Evolutionary conservation across 2,113 vertebrate genomes (phyloP).

Genomic region (Centropus unirufus): DNA sequence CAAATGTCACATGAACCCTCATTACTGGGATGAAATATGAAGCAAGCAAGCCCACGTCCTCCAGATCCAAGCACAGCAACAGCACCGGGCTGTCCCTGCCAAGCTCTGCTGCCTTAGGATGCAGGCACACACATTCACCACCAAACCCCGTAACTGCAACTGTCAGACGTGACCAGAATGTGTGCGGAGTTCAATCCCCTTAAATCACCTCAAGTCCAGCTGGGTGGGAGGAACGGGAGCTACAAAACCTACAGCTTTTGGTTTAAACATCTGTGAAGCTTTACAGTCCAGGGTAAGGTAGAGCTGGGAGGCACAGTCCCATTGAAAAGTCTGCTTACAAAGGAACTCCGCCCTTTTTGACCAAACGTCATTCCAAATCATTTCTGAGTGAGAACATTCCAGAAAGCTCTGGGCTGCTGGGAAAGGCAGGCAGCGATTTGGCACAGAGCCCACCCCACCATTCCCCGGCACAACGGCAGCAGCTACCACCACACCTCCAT

Average conservation of each 20-base stretch:
- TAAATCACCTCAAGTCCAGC: neutral
- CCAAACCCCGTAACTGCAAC: neutral
- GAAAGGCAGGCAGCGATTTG: neutral
- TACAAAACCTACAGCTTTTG: neutral
- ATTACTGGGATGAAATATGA: neutral
- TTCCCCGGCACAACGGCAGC: neutral
- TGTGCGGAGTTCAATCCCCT: neutral
- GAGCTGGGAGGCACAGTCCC: neutral
- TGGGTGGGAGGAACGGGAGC: neutral
- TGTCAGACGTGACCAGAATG: neutral
- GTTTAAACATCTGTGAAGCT: neutral
- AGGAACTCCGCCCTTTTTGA: neutral
- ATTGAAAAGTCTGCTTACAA: neutral
- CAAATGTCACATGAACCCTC: neutral
- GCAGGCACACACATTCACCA: neutral
- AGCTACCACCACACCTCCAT: neutral
- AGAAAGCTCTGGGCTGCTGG: neutral
- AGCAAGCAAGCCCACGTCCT: neutral
- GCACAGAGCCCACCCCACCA: neutral
- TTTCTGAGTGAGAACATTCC: neutral
- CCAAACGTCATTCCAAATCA: neutral
- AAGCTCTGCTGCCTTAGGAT: neutral
- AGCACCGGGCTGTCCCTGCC: neutral
- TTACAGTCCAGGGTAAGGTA: neutral
- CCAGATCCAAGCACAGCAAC: neutral